These are phyloP conservation scores for Protaetia brevitarsis DNA, from an alignment of 1,140 invertebrate species.

Conservation along the genomic window DNA sequence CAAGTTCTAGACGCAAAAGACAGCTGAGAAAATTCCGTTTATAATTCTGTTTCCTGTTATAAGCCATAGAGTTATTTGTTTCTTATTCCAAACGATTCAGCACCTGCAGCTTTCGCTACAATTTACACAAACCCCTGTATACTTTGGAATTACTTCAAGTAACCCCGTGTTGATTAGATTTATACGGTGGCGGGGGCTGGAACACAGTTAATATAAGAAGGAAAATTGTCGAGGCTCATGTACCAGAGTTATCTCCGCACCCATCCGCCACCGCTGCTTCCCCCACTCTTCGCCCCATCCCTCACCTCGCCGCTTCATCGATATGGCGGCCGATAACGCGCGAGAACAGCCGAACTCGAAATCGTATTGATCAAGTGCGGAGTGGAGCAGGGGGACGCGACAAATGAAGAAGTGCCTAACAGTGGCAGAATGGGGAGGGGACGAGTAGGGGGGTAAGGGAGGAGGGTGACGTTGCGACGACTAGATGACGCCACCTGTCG, in stretches of 20 bases:
- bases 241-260: no score
- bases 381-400: not conserved
- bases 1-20: not conserved
- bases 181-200: no score
- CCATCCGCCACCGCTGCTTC: not conserved
- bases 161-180: no score
- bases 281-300: not conserved
- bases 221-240: no score
- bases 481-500: constrained; percentile 10
- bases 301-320: no score
- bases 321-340: not conserved
- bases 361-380: not conserved
- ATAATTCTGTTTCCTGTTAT: not conserved
- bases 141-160: no score
- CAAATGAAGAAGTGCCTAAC: constrained; percentile 2
- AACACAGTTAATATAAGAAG: no score
- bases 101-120: no score
- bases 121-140: no score
- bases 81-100: not conserved
- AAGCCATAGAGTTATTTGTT: not conserved
- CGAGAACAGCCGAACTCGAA: not conserved
- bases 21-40: not conserved
- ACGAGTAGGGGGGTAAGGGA: not conserved
- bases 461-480: constrained; percentile 2
- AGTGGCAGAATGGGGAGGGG: no score